Percentiles rank a stretch among this genome's conserved stretches.
Evolutionary conservation across 2,888 invertebrate genomes (phyloP).

Genomic region (Unio delphinus): DNA sequence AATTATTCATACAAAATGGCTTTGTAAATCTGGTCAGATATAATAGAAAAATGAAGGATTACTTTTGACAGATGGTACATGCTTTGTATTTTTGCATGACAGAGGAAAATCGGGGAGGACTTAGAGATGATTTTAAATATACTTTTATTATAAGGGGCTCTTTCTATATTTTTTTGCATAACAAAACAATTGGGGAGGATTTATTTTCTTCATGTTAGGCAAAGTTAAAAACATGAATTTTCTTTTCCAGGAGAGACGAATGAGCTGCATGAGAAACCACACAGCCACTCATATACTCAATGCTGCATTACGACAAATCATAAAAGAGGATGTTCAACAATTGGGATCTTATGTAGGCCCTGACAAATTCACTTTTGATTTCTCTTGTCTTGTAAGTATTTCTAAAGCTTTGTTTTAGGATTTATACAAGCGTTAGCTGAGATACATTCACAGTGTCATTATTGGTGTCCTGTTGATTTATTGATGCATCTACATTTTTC

Average conservation of each 20-base stretch:
- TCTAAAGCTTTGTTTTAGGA: not conserved
- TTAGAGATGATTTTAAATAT: no score
- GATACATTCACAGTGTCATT: not conserved
- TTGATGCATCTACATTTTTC: no score
- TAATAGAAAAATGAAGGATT: no score
- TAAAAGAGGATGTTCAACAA: constrained; percentile 87
- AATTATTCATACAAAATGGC: no score
- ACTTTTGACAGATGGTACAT: no score
- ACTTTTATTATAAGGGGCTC: no score
- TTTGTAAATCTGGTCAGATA: no score
- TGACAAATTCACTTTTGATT: constrained; percentile 95
- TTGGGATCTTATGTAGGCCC: constrained; percentile 95
- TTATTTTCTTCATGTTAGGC: not conserved
- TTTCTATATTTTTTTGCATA: no score
- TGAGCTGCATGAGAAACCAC: constrained; percentile 77
- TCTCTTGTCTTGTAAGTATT: constrained; percentile 76
- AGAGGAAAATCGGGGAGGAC: no score
- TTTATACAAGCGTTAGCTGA: not conserved
- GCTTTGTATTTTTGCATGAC: no score
- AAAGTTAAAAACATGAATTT: not conserved
- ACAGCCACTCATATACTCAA: constrained; percentile 97
- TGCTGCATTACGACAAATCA: constrained; percentile 88
- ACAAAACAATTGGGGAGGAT: no score
- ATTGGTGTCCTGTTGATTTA: no score
- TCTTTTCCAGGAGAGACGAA: constrained; percentile 38